Evolutionary conservation across 30 jellyfish, hydroid and myxozoan species (phyloP), one percentile per base, ranked within the genome.

Genomic region (Pseudorhiza aurosa): DNA sequence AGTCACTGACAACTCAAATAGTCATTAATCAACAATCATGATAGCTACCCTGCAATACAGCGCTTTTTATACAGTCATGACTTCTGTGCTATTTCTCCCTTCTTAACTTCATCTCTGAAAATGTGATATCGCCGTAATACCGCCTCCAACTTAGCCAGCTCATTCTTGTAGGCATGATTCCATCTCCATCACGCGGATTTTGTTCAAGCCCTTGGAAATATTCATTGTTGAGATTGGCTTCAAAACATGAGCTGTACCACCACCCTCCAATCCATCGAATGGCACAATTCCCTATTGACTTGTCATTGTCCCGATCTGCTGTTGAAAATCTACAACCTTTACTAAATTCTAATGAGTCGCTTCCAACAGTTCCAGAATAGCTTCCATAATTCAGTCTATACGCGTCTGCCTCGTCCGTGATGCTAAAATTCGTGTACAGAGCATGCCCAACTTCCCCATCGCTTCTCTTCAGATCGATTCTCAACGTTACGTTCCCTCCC

Each of bases 241-340:
- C 9, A 58, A 74, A 74, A 39, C 87, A 74, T 15, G 8, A 33
- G 8, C 37, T 0, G 77, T 74, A 45, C 87, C 87, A 74, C 87
- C 87, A 74, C 15, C 68, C 77, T 9, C 87, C 87, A 22, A 33
- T 58, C 64, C 53, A 57, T 15, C 6, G 4, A 0, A 6, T 32
- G 4, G 87, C 77, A 44, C 87, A 74, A 64, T 55, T 74, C n/a
- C 25, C n/a, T 14, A 30, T 2, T 14, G 18, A 37, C n/a, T 7
- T 22, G 43, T 74, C 87, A 18, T 74, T 74, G 58, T 74, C 87
- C 4, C 56, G 32, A 55, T 74, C 87, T 21, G 18, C 6, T 29
- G 87, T 56, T 12, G 87, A 74, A 56, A 74, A 74, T 26, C 8
- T 36, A 46, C 1, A 9, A 1, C 30, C 65, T 0, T 6, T 29